These are phyloP conservation scores for Sapajus apella DNA, from an alignment of 2,113 vertebrate species.

Conservation along the genomic window DNA sequence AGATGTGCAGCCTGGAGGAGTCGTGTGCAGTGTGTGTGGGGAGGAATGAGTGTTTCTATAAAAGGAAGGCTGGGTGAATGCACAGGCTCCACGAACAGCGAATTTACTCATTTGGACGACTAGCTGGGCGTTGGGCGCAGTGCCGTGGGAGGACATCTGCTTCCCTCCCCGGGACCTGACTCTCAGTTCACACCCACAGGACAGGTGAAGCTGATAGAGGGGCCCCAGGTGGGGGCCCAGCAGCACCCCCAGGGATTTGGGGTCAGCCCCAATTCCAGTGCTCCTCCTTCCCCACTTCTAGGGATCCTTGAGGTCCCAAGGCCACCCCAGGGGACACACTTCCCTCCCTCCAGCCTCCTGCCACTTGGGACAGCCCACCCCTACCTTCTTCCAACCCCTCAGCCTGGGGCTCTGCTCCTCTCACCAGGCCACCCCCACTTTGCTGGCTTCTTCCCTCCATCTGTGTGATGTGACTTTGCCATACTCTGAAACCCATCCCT, in stretches of 20 bases:
- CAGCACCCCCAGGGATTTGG: neutral
- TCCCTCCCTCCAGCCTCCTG: neutral
- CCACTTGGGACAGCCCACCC: neutral
- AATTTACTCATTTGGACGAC: neutral
- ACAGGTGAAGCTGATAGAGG: neutral
- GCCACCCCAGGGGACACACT: neutral
- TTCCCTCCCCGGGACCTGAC: neutral
- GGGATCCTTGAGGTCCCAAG: neutral
- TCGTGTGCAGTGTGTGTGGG: conserved; percentile 47
- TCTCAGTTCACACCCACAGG: neutral
- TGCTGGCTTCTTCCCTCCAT: neutral
- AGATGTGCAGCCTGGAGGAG: neutral
- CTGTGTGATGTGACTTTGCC: neutral
- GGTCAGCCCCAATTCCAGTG: too few species aligned
- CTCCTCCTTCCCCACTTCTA: neutral
- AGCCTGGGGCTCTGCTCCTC: neutral
- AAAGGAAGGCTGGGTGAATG: conserved; percentile 57
- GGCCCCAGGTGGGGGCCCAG: neutral
- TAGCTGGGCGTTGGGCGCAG: neutral
- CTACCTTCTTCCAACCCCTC: neutral
- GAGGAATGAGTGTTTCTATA: conserved; percentile 57
- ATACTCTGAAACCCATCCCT: neutral
- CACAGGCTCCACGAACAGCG: neutral
- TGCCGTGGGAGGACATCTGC: neutral
- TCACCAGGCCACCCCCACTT: neutral